A percentile compares a stretch with the other conserved stretches of the same genome.
Evolutionary conservation across 2,888 invertebrate species (phyloP).

Genomic region (Panopea generosa): DNA sequence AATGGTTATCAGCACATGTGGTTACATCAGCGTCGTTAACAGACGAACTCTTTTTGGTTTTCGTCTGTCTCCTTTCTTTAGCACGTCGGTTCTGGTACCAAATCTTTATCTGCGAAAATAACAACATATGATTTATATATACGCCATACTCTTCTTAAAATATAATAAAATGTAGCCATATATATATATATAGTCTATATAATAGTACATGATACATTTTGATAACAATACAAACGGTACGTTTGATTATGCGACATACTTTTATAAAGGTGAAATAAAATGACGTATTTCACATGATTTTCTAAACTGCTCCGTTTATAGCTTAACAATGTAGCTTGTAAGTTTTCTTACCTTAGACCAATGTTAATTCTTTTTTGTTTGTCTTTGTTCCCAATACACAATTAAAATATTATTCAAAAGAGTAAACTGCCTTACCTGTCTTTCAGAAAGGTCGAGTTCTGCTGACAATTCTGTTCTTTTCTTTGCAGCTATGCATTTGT

Average conservation of each 20-base stretch:
- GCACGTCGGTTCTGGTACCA: conserved; percentile 8
- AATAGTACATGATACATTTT: neutral
- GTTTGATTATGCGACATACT: no score
- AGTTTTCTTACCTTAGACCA: no score
- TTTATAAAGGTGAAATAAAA: no score
- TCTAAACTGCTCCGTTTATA: no score
- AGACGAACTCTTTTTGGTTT: neutral
- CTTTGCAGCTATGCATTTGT: neutral
- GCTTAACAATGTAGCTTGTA: no score
- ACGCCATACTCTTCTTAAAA: neutral
- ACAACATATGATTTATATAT: neutral
- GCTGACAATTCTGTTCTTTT: neutral
- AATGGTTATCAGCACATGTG: neutral
- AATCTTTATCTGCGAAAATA: conserved; percentile 5
- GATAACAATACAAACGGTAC: no score
- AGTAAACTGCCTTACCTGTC: no score
- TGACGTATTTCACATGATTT: no score
- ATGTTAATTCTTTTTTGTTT: no score
- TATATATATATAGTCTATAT: neutral
- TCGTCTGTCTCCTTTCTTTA: conserved; percentile 4
- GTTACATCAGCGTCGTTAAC: neutral
- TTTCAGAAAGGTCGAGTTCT: neutral
- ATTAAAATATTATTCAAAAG: no score
- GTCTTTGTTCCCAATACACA: no score
- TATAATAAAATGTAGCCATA: neutral